Conservation (phyloP, 2,888 invertebrate species). For the Ophion ventricosus region DNA sequence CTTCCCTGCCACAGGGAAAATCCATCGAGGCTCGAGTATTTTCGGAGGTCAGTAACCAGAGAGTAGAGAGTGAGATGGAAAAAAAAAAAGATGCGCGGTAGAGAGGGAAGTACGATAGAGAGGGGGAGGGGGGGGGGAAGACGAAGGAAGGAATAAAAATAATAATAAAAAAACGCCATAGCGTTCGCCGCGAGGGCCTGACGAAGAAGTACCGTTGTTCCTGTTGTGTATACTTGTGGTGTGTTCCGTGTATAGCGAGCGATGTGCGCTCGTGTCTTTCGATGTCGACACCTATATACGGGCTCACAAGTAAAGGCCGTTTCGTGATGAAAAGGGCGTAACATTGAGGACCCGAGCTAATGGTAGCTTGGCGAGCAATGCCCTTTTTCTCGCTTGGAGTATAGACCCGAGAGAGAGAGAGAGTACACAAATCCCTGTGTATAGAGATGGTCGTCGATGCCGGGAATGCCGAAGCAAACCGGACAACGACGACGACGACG, state of each 20-base stretch:
- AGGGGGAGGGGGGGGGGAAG: constrained; percentile 26
- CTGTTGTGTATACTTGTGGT: constrained; percentile 67
- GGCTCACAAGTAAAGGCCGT: background rate
- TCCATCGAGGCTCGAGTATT: constrained; percentile 71
- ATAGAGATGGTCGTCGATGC: constrained; percentile 49
- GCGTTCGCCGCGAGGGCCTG: constrained; percentile 68
- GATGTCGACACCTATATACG: background rate
- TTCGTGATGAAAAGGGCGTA: background rate
- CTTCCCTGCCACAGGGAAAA: constrained; percentile 2
- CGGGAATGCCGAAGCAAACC: constrained; percentile 70
- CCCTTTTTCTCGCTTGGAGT: background rate
- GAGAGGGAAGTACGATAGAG: too few relatives aligned
- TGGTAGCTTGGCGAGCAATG: background rate
- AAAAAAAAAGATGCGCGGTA: constrained; percentile 54
- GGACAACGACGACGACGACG: constrained; percentile 59
- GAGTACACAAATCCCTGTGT: constrained; percentile 13
- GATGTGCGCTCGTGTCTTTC: constrained; percentile 19
- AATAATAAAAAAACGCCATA: constrained; percentile 16
- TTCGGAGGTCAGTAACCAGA: constrained; percentile 83
- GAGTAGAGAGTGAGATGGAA: constrained; percentile 76
- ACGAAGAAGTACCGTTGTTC: constrained; percentile 81
- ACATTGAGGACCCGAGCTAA: background rate
- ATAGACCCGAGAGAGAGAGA: background rate
- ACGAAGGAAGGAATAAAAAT: constrained; percentile 9
- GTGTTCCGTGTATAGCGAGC: constrained; percentile 37